These are phyloP conservation scores for Litoditis marina DNA, from an alignment of 2,888 invertebrate genomes.

Conservation along the genomic window DNA sequence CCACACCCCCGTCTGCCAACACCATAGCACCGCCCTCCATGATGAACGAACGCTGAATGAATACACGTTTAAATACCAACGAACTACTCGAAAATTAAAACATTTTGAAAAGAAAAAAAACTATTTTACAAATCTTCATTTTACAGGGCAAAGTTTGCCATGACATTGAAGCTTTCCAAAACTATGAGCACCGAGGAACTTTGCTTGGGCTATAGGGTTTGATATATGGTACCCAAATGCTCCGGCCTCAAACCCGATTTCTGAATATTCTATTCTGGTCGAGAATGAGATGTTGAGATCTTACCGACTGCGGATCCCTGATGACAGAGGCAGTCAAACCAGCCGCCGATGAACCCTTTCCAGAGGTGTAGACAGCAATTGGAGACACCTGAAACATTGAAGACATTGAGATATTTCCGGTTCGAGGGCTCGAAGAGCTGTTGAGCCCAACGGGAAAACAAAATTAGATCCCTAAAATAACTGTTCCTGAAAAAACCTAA, in stretches of 20 bases:
- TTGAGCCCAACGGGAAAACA: too few species aligned
- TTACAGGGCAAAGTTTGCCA: background rate
- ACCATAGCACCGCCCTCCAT: constrained; percentile 89
- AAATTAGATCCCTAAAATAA: too few species aligned
- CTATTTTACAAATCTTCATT: background rate
- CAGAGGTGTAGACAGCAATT: constrained; percentile 79
- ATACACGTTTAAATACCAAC: too few species aligned
- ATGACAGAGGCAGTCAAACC: constrained; percentile 96
- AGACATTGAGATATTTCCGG: too few species aligned
- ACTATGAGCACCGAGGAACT: too few species aligned
- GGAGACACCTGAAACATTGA: constrained; percentile 40
- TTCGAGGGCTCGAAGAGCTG: too few species aligned
- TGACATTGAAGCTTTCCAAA: too few species aligned
- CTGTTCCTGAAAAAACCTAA: background rate
- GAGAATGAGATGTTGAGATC: too few species aligned
- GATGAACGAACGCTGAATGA: constrained; percentile 54
- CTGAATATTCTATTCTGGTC: too few species aligned
- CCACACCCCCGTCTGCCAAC: constrained; percentile 95
- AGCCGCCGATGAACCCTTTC: constrained; percentile 98
- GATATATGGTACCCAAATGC: too few species aligned
- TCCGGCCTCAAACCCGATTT: too few species aligned
- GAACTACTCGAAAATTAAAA: background rate
- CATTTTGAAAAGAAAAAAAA: background rate
- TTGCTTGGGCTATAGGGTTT: too few species aligned
- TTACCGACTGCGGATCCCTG: constrained; percentile 84